Evolutionary conservation across 2,113 vertebrate genomes (phyloP), one percentile per base, ranked within the genome.

Genomic region (Albula glossodonta): DNA sequence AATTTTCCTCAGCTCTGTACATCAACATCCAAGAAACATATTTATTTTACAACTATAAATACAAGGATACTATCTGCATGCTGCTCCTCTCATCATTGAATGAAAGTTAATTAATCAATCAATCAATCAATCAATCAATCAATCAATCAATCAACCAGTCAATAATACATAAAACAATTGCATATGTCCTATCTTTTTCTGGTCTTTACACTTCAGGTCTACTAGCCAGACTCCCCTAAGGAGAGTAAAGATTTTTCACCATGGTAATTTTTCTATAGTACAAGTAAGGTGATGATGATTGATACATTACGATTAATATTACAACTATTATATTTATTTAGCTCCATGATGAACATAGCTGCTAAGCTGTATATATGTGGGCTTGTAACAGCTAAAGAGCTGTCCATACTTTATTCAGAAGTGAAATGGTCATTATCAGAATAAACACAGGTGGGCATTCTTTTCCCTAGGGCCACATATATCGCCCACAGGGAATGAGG

Each of bases 401-500:
- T 22, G 10, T 22, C 0, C 0, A 2, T 31, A 7, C 8, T 31
- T 2, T 74, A 25, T 74, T 74, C n/a, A 25, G 5, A n/a, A n/a
- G 2, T 6, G n/a, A 74, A 74, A 74, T 31, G 70, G 70, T 74
- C 7, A 10, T 25, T n/a, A 25, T 74, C 8, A 31, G 70, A 74
- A 11, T 11, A 1, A 74, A 31, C 70, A 31, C 2, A 8, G 70
- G 70, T 9, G 70, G 63, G 70, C 22, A n/a, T n/a, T 25, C 3
- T 48, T 48, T 87, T 77, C 48, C 80, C 51, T 77, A 48, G 41
- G 74, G 66, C 57, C 31, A 31, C 11, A 8, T 77, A 51, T n/a
- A 80, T n/a, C 80, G 63, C 70, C 41, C 81, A 63, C 70, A 66
- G 83, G 80, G 84, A 80, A 84, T 51, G 52, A 80, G 81, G 86